Evolutionary conservation across 2,888 invertebrate species (phyloP), one percentile per base, ranked within the genome.

Genomic region (Xanthia icteritia): DNA sequence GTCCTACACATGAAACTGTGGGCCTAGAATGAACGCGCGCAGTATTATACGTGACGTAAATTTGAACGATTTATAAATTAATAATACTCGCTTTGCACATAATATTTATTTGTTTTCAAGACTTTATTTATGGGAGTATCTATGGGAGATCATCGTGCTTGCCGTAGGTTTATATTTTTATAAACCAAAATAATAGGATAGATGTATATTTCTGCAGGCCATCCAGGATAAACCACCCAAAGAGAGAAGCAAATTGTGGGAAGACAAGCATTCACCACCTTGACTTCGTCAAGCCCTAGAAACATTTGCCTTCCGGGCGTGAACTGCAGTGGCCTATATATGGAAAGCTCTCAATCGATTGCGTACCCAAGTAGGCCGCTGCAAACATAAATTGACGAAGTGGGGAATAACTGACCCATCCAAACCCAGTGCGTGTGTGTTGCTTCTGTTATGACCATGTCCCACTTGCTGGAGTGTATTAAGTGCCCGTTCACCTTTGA

Each of bases 1-100:
- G 80, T 72, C 17, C 75, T 76, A 69, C 71, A 82, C 87, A 88
- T 67, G 87, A 78, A 61, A 84, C 45, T 73, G 20, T 54, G 1
- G n/a, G 68, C 54, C 54, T 68, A n/a, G 17, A 3, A 20, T 5
- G 6, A 36, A 68, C 68, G 17, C n/a, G n/a, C 68, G 36, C 17
- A 51, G 8, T 51, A 67, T 48, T 51, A 67, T 48, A 67, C 23
- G 23, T 51, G 0, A 51, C 23, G 15, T 31, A 17, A 31, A 51
- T n/a, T 6, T 20, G 20, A 51, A 20, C 48, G 48, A 48, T 17
- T 48, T 48, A 48, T 48, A 17, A 17, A 48, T 48, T 42, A 3
- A 6, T 13, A 39, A 66, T 65, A 65, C 20, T 45, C 3, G 42
- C 20, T 45, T 65, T 3, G 6, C 11, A 27, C 27, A 1, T 11